Evolutionary conservation across 2,113 vertebrate genomes (phyloP), one percentile per base, ranked within the genome.

Genomic region (Tiliqua scincoides): DNA sequence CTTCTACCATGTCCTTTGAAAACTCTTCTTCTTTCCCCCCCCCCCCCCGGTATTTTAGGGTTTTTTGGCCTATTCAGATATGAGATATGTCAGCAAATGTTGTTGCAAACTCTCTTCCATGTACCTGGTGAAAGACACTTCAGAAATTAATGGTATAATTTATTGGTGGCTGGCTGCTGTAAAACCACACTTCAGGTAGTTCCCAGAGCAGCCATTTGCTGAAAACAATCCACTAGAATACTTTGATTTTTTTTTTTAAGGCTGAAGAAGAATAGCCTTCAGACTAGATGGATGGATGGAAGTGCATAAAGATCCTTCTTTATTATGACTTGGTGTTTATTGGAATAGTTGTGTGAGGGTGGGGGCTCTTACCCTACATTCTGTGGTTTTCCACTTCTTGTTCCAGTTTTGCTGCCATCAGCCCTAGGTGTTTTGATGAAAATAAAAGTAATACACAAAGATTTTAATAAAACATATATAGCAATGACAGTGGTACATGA

Each of bases 401-500:
- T 12, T 30, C 6, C n/a, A 70, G 67, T 70, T 70, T 30, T 70
- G 15, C 67, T 30, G n/a, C 6, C 67, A 32, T 70, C 67, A 70
- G 11, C n/a, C n/a, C 9, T 70, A 8, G 65, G 15, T 68, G 15
- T 32, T 68, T n/a, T 68, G 67, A 35, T 35, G 30, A 17, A 17
- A 32, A 48, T 5, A 48, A 48, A 48, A 48, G 43, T 48, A 48
- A 48, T 48, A 32, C 30, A 32, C 17, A 4, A n/a, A 70, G 32
- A 63, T 63, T 68, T 65, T n/a, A 32, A 68, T 30, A 68, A n/a
- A 78, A 70, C 89, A 88, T 57, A 73, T 92, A 54, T 91, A 87
- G 88, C 84, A 25, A 77, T 74, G 9, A 88, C 87, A 77, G 83
- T 89, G 87, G 81, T 71, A 84, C 0, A 2, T 91, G 79, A 88